phyloP scores from a whole-genome alignment of 2,797 vertebrate genomes.

The Manis pentadactyla region DNA sequence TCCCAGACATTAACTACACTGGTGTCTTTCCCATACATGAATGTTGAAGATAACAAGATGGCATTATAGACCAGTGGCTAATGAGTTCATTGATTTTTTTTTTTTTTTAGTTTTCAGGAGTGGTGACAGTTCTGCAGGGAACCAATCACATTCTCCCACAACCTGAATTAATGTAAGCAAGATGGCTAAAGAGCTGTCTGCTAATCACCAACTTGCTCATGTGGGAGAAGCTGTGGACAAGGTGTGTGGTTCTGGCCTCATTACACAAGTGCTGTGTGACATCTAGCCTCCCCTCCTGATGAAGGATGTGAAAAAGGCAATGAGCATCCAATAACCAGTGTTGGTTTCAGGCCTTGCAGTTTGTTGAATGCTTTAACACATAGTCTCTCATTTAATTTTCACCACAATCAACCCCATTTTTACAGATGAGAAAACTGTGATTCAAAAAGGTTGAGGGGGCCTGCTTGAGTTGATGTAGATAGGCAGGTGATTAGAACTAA shows the following conservation, averaged over 20 bases:
- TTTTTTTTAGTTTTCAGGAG: background rate
- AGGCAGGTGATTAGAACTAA: background rate
- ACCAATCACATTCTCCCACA: background rate
- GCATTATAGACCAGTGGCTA: background rate
- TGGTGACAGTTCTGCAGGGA: background rate
- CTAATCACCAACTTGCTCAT: background rate
- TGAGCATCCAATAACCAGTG: background rate
- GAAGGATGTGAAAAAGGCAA: background rate
- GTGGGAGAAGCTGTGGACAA: background rate
- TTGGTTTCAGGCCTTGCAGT: background rate
- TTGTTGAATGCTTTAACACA: background rate
- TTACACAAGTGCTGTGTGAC: background rate
- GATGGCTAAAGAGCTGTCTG: background rate
- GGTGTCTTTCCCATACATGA: background rate
- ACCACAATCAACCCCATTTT: background rate
- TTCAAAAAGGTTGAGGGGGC: background rate
- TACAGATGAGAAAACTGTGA: conserved; percentile 5
- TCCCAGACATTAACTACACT: background rate
- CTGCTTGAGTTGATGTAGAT: background rate
- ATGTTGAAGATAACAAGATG: background rate
- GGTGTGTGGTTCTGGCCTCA: background rate
- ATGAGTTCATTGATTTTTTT: background rate
- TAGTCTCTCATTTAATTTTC: background rate
- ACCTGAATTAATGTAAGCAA: background rate
- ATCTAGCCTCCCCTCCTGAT: background rate